Percentiles rank a stretch among this genome's conserved stretches.
Conservation (phyloP, 2,113 vertebrate species). For the Copsychus sechellarum region DNA sequence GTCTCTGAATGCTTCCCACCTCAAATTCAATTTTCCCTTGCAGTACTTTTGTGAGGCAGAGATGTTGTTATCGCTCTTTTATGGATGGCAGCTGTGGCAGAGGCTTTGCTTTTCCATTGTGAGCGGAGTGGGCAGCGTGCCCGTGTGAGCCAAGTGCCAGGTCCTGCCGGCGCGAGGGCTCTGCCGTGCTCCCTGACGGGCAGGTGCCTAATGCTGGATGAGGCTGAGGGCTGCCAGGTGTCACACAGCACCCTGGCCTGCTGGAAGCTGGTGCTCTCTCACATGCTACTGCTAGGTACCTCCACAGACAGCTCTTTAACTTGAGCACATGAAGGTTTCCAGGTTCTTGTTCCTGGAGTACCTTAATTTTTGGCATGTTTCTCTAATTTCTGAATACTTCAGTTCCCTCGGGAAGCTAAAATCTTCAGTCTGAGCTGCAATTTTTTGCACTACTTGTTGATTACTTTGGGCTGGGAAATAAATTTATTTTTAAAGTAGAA, state of each 20-base stretch:
- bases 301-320: not conserved
- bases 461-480: not conserved
- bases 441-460: not conserved
- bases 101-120: not conserved
- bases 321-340: not conserved
- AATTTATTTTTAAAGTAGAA: not conserved
- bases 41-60: not conserved
- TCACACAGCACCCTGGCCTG: not conserved
- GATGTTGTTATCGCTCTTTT: not conserved
- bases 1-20: not conserved
- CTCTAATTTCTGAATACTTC: not conserved
- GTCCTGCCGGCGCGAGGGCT: accelerated
- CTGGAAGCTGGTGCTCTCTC: not conserved
- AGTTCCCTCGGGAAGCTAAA: not conserved
- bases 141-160: accelerated
- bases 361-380: not conserved
- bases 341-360: not conserved
- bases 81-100: not conserved
- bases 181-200: accelerated
- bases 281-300: accelerated
- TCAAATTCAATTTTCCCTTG: not conserved
- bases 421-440: not conserved
- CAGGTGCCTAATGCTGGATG: not conserved
- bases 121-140: accelerated
- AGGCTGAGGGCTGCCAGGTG: not conserved